phyloP scores from a whole-genome alignment of 2,113 vertebrate species.

The Halichoerus grypus region DNA sequence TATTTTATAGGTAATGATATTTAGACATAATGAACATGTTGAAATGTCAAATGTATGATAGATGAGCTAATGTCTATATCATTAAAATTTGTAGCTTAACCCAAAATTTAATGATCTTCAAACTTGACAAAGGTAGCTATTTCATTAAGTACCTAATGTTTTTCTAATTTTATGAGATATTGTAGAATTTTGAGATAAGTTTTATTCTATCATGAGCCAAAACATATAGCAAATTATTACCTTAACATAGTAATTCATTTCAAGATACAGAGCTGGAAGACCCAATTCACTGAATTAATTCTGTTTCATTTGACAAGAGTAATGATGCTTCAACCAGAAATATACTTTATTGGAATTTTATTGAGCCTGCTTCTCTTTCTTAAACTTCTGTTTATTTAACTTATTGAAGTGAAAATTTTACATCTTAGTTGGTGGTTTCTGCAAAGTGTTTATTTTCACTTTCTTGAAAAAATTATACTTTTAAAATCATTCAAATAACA shows the following conservation, averaged over 20 bases:
- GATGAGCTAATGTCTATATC: slow-evolving; percentile 1
- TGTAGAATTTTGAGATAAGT: background rate
- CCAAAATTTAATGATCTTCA: slow-evolving; percentile 46
- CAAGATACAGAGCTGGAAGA: background rate
- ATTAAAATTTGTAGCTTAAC: slow-evolving; percentile 17
- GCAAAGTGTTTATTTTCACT: background rate
- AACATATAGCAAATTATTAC: slow-evolving; percentile 14
- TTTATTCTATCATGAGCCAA: slow-evolving; percentile 6
- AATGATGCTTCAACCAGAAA: background rate
- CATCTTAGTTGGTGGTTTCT: background rate
- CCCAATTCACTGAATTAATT: background rate
- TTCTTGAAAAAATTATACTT: slow-evolving; percentile 26
- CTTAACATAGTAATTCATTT: background rate
- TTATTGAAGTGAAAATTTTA: background rate
- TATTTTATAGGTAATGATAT: background rate
- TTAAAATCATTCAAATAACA: background rate
- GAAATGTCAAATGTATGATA: slow-evolving; percentile 20
- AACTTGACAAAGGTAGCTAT: slow-evolving; percentile 52
- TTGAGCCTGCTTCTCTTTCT: background rate
- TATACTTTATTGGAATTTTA: background rate
- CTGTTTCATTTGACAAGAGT: slow-evolving; percentile 1
- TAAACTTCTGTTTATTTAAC: background rate
- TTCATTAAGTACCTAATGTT: slow-evolving; percentile 51
- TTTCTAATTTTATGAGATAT: slow-evolving; percentile 48
- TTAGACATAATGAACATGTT: slow-evolving; percentile 14